Evolutionary conservation across 2,888 invertebrate species (phyloP).

Genomic region (Plagodis dolabraria): DNA sequence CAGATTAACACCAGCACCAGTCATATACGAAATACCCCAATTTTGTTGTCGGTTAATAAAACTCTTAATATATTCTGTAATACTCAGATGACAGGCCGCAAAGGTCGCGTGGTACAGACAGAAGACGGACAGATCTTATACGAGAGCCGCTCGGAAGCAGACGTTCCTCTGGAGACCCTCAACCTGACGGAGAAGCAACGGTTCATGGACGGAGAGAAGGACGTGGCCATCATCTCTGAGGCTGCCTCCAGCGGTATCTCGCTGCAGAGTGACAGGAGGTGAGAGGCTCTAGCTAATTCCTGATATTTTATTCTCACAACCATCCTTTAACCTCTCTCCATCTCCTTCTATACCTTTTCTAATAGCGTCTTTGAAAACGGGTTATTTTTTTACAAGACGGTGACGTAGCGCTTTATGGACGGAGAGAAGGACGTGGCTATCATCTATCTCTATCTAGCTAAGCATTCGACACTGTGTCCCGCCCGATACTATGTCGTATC

Average conservation of each 20-base stretch:
- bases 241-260: conserved; percentile 99
- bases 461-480: no score
- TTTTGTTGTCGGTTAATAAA: background rate
- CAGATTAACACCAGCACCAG: no score
- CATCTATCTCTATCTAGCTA: no score
- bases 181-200: conserved; percentile 96
- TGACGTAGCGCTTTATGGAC: conserved; percentile 97
- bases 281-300: background rate
- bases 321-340: no score
- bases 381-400: conserved; percentile 76
- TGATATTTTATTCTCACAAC: no score
- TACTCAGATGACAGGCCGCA: conserved; percentile 96
- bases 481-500: no score
- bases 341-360: no score
- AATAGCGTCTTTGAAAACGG: no score
- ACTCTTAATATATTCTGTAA: background rate
- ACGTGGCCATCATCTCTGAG: conserved; percentile 99
- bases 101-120: conserved; percentile 95
- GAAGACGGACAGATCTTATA: conserved; percentile 97
- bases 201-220: conserved; percentile 99
- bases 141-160: conserved; percentile 96
- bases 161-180: conserved; percentile 98
- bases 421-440: conserved; percentile 99
- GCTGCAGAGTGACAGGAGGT: conserved; percentile 95
- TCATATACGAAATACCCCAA: background rate